A percentile compares a stretch with the other conserved stretches of the same genome.
Evolutionary conservation across 2,113 vertebrate genomes (phyloP).

Genomic region (Vanacampus margaritifer): DNA sequence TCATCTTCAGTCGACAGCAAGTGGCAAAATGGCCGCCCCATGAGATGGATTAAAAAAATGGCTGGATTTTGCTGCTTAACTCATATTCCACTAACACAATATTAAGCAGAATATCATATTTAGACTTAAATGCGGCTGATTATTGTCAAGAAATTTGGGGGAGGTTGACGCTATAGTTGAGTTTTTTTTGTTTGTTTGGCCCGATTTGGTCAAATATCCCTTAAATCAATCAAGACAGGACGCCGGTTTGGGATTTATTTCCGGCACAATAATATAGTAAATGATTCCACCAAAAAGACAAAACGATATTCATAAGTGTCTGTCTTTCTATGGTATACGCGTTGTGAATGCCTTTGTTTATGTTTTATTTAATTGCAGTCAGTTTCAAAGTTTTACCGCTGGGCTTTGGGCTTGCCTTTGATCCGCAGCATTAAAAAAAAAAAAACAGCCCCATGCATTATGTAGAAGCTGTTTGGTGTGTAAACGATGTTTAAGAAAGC

Average conservation of each 20-base stretch:
- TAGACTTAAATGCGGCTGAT: too few species aligned
- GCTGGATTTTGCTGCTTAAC: too few species aligned
- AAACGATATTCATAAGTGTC: slow-evolving; percentile 18
- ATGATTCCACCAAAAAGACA: slow-evolving; percentile 12
- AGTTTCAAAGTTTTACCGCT: slow-evolving; percentile 46
- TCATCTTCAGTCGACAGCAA: too few species aligned
- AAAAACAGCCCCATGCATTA: slow-evolving; percentile 57
- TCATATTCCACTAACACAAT: too few species aligned
- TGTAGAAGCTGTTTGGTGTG: slow-evolving; percentile 52
- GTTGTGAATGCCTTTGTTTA: slow-evolving; percentile 40
- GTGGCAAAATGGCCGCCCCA: too few species aligned
- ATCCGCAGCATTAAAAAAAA: slow-evolving; percentile 55
- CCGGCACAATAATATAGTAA: background rate
- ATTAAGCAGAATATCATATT: too few species aligned
- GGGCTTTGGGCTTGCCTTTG: slow-evolving; percentile 49
- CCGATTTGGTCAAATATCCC: too few species aligned
- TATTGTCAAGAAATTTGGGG: too few species aligned
- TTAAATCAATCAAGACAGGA: slow-evolving; percentile 26
- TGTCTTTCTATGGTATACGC: background rate
- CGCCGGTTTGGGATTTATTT: slow-evolving; percentile 32
- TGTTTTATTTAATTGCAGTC: slow-evolving; percentile 54
- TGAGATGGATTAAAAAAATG: too few species aligned
- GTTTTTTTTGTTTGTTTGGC: too few species aligned
- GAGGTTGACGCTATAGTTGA: too few species aligned
- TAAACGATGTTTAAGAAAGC: slow-evolving; percentile 66